Conservation (phyloP, 2,888 invertebrate genomes). For the Julus scandinavius region DNA sequence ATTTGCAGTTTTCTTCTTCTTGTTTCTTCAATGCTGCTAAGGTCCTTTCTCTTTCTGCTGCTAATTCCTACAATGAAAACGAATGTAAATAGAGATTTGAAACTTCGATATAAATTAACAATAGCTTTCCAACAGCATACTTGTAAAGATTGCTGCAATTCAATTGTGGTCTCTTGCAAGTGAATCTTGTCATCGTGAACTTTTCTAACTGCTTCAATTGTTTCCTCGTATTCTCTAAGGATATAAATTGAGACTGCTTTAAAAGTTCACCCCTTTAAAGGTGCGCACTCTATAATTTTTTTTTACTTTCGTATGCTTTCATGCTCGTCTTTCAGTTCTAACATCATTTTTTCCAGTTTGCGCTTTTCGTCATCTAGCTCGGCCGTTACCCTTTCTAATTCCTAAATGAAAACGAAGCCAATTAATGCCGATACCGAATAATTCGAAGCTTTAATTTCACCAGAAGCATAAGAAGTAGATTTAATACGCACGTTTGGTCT, state of each 20-base stretch:
- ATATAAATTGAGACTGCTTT: background rate
- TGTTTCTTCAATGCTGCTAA: conserved; percentile 63
- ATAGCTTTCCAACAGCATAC: conserved; percentile 47
- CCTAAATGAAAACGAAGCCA: conserved; percentile 57
- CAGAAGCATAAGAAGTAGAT: too few relatives aligned
- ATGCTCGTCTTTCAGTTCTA: conserved; percentile 66
- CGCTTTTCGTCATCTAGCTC: conserved; percentile 67
- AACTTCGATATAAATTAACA: background rate
- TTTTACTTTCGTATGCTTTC: conserved; percentile 63
- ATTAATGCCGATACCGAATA: background rate
- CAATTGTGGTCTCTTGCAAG: conserved; percentile 62
- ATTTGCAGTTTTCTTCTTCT: conserved; percentile 65
- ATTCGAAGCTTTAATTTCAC: too few relatives aligned
- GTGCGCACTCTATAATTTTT: background rate
- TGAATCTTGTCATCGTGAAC: conserved; percentile 64
- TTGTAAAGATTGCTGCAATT: conserved; percentile 59
- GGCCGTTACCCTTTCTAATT: conserved; percentile 65
- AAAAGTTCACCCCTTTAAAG: background rate
- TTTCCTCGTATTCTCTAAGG: conserved; percentile 66
- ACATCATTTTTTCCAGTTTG: conserved; percentile 66
- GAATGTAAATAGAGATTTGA: background rate
- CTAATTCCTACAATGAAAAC: conserved; percentile 63
- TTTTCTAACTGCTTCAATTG: conserved; percentile 64
- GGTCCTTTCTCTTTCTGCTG: conserved; percentile 65
- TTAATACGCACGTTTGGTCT: background rate